These are phyloP conservation scores for Acrossocheilus wenchowensis DNA, from an alignment of 2,797 vertebrate species.

Conservation along the genomic window DNA sequence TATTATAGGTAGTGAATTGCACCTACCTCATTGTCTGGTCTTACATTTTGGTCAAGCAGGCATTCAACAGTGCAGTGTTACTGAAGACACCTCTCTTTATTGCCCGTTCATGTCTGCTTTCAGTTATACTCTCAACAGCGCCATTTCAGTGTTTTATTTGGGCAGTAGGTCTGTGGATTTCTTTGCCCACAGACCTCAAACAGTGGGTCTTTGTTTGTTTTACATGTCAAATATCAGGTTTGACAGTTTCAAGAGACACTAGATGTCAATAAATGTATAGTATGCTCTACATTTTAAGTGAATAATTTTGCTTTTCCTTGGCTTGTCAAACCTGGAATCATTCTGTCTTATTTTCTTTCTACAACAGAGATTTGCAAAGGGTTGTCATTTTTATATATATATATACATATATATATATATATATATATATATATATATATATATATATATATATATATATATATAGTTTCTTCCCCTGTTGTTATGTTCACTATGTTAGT, in stretches of 20 bases:
- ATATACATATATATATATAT: background rate
- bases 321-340: background rate
- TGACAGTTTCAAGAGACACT: background rate
- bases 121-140: background rate
- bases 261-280: background rate
- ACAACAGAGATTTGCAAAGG: background rate
- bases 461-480: background rate
- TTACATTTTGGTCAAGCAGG: background rate
- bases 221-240: background rate
- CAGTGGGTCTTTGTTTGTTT: background rate
- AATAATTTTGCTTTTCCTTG: background rate
- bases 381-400: background rate
- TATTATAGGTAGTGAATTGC: background rate
- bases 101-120: background rate
- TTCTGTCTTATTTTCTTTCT: background rate
- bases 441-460: no score
- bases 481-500: background rate
- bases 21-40: background rate
- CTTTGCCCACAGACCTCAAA: background rate
- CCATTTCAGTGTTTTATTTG: background rate
- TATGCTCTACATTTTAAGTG: background rate
- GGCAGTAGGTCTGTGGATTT: background rate
- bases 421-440: no score
- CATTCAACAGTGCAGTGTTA: background rate
- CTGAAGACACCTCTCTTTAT: constrained; percentile 2